Evolutionary conservation across 1,140 invertebrate species (phyloP).

Genomic region (Cydia pomonella): DNA sequence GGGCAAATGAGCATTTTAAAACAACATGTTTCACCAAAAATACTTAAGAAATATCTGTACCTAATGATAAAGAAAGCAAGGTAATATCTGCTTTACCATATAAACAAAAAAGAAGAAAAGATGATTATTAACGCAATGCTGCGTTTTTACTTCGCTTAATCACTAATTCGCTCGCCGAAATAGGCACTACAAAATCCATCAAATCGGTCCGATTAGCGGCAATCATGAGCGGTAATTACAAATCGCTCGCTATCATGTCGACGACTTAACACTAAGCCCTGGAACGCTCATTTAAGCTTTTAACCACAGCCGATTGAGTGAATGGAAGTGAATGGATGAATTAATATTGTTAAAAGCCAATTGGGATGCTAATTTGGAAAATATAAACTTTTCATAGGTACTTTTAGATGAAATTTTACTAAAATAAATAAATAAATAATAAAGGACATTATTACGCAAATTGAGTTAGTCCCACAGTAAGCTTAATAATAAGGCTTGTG

Average conservation of each 20-base stretch:
- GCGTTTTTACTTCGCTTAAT: background rate
- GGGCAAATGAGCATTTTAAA: too few species aligned
- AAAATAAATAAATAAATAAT: background rate
- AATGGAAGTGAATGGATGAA: constrained; percentile 60
- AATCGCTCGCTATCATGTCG: constrained; percentile 59
- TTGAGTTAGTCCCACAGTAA: too few species aligned
- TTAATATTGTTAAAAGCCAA: constrained; percentile 59
- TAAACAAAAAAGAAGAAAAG: background rate
- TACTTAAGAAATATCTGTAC: too few species aligned
- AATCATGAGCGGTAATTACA: constrained; percentile 64
- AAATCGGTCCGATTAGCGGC: constrained; percentile 54
- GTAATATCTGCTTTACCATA: too few species aligned
- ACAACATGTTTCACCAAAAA: too few species aligned
- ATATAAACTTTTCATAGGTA: constrained; percentile 43
- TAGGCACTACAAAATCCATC: constrained; percentile 35
- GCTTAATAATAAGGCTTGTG: too few species aligned
- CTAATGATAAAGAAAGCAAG: too few species aligned
- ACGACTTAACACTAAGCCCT: constrained; percentile 55
- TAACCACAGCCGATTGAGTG: constrained; percentile 48
- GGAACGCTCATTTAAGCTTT: constrained; percentile 60
- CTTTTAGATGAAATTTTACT: background rate
- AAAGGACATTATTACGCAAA: too few species aligned
- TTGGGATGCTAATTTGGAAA: constrained; percentile 62
- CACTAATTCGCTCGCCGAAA: background rate
- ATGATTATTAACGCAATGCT: background rate